Conservation (phyloP, 2,797 vertebrate species). For the Ambastaia sidthimunki region DNA sequence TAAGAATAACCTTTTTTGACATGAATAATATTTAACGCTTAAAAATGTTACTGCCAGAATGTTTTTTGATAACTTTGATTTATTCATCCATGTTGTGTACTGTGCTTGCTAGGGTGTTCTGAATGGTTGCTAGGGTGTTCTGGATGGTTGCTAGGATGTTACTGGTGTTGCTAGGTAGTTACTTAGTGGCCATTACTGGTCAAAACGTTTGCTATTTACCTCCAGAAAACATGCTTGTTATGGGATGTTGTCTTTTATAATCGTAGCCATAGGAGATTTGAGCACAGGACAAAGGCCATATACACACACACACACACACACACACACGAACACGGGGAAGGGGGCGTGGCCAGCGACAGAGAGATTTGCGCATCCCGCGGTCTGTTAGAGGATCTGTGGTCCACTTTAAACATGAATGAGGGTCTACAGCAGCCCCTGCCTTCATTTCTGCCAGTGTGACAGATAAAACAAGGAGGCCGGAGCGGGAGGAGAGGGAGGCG, state of each 20-base stretch:
- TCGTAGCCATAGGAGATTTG: slow-evolving; percentile 55
- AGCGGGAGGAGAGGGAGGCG: slow-evolving; percentile 31
- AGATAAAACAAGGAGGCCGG: slow-evolving; percentile 48
- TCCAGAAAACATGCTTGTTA: slow-evolving; percentile 33
- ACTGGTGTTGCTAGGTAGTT: background rate
- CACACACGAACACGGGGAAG: slow-evolving; percentile 41
- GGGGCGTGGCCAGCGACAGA: slow-evolving; percentile 61
- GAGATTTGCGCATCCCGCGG: slow-evolving; percentile 44
- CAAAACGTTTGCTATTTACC: background rate
- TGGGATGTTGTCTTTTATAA: slow-evolving; percentile 33
- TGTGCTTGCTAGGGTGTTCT: background rate
- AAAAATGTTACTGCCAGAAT: no score
- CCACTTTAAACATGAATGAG: slow-evolving; percentile 53
- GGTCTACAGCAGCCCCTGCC: slow-evolving; percentile 26
- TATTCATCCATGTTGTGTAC: no score
- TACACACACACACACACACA: slow-evolving; percentile 40
- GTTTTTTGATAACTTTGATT: no score
- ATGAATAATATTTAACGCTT: no score
- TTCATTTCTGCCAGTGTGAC: slow-evolving; percentile 34
- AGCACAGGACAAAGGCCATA: slow-evolving; percentile 60
- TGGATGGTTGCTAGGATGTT: background rate
- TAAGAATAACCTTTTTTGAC: no score
- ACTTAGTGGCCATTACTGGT: background rate
- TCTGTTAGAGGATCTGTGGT: slow-evolving; percentile 44
- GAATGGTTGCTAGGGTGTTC: background rate